Percentiles rank a stretch among this genome's conserved stretches.
phyloP scores from a whole-genome alignment of 2,797 vertebrate species.

The Pelochelys cantorii region DNA sequence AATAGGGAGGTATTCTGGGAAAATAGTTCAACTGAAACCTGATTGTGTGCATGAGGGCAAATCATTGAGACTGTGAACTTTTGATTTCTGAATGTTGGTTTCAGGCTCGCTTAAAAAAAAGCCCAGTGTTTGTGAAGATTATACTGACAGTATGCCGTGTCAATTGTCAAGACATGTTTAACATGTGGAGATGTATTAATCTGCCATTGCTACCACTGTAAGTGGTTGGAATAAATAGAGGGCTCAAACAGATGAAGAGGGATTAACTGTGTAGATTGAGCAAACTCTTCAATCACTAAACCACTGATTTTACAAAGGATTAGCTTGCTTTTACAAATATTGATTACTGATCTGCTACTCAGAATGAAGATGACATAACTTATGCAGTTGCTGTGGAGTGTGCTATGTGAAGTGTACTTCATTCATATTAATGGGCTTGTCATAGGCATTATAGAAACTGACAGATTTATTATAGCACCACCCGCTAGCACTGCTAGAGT shows the following conservation, averaged over 20 bases:
- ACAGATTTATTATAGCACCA: constrained; percentile 80
- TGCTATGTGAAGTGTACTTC: constrained; percentile 77
- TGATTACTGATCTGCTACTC: constrained; percentile 87
- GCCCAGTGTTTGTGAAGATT: constrained; percentile 83
- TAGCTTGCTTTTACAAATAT: constrained; percentile 87
- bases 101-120: constrained; percentile 76
- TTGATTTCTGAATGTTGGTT: constrained; percentile 77
- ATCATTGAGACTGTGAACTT: constrained; percentile 78
- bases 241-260: constrained; percentile 87
- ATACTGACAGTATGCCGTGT: constrained; percentile 81
- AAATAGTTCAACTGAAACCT: constrained; percentile 43
- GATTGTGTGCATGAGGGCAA: constrained; percentile 29
- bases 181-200: constrained; percentile 81
- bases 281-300: constrained; percentile 87
- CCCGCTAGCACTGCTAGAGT: constrained; percentile 69
- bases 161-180: constrained; percentile 83
- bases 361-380: constrained; percentile 80
- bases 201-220: constrained; percentile 76
- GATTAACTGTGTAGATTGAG: constrained; percentile 88
- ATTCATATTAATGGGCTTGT: constrained; percentile 85
- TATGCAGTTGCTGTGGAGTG: constrained; percentile 73
- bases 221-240: constrained; percentile 83
- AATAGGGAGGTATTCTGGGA: neutral
- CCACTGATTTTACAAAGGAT: constrained; percentile 87
- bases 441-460: constrained; percentile 78